Evolutionary conservation across 2,797 vertebrate species (phyloP).

Genomic region (Phalanger gymnotis): DNA sequence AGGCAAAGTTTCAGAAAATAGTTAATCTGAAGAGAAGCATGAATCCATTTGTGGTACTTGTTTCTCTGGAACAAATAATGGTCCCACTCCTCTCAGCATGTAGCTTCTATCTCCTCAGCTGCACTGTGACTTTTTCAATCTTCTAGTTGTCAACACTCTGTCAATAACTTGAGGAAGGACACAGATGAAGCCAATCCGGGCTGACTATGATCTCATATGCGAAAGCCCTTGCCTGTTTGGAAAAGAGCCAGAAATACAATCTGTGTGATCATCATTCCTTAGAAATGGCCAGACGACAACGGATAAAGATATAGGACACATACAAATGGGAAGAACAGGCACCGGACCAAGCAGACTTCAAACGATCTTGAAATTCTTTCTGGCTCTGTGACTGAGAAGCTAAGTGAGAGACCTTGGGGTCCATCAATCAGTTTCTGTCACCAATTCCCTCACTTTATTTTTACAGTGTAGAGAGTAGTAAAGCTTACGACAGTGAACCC

Average conservation of each 20-base stretch:
- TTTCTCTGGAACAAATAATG: not conserved
- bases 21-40: conserved; percentile 12
- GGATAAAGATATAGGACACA: not conserved
- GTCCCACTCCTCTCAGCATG: not conserved
- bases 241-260: conserved; percentile 12
- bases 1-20: not conserved
- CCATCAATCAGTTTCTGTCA: not conserved
- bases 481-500: not conserved
- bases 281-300: not conserved
- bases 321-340: not conserved
- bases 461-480: not conserved
- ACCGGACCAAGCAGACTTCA: not conserved
- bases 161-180: conserved; percentile 26
- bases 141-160: conserved; percentile 26
- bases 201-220: not conserved
- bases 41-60: not conserved
- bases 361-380: not conserved
- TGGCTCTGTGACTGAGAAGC: not conserved
- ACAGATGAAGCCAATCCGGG: conserved; percentile 25
- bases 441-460: not conserved
- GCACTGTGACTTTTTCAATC: conserved; percentile 31
- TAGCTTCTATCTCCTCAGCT: conserved; percentile 6
- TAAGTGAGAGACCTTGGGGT: not conserved
- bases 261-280: conserved; percentile 21
- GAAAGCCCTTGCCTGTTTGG: not conserved